Percentiles rank a stretch among this genome's conserved stretches.
Conservation (phyloP, 2,888 invertebrate species). For the Mamestra brassicae region DNA sequence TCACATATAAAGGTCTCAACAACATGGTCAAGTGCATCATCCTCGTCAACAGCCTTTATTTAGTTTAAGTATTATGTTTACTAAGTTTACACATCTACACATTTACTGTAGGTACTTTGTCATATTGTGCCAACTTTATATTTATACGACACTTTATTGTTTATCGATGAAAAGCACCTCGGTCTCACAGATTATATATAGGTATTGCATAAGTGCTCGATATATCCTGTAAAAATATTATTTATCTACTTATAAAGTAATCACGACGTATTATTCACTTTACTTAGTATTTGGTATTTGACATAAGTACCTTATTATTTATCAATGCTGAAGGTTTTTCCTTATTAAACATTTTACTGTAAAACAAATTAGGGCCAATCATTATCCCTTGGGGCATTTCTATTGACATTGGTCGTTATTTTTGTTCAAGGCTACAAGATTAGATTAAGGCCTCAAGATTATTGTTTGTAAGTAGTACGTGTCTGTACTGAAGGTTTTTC, state of each 20-base stretch:
- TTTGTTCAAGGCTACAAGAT: constrained; percentile 7
- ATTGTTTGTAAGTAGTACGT: neutral
- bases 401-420: neutral
- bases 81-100: neutral
- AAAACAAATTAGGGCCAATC: constrained; percentile 6
- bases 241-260: constrained; percentile 34
- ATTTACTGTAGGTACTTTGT: neutral
- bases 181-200: constrained; percentile 48
- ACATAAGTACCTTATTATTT: constrained; percentile 2
- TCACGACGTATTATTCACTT: constrained; percentile 39
- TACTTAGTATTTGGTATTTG: constrained; percentile 16
- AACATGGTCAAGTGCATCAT: neutral
- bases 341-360: neutral
- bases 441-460: constrained; percentile 10
- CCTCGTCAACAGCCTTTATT: neutral
- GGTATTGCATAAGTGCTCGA: constrained; percentile 32
- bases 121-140: neutral
- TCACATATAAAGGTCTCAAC: neutral
- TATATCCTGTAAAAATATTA: constrained; percentile 27
- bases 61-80: neutral
- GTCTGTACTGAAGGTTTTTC: constrained; percentile 32
- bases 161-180: constrained; percentile 41
- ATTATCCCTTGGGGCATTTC: constrained; percentile 26
- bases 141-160: constrained; percentile 23
- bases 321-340: constrained; percentile 26